Percentiles rank a stretch among this genome's conserved stretches.
Evolutionary conservation across 1,140 invertebrate genomes (phyloP).

Genomic region (Leptopilina boulardi): DNA sequence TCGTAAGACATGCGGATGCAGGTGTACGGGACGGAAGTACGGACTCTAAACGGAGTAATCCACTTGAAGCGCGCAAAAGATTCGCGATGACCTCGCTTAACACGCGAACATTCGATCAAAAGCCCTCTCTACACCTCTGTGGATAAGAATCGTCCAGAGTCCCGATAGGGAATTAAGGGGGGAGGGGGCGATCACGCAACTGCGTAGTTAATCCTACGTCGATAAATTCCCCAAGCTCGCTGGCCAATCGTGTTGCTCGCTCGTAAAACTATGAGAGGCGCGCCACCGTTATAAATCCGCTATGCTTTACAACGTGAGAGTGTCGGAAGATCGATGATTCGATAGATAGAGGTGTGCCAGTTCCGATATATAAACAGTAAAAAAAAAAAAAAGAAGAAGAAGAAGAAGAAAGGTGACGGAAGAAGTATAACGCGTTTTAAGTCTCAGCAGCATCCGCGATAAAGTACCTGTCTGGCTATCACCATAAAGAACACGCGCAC

Average conservation of each 20-base stretch:
- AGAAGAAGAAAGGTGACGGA: background rate
- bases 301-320: background rate
- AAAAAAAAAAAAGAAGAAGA: no score
- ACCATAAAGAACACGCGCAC: slow-evolving; percentile 5
- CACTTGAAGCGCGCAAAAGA: background rate
- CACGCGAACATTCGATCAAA: slow-evolving; percentile 57
- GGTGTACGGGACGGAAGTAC: background rate
- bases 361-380: slow-evolving; percentile 19
- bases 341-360: slow-evolving; percentile 4
- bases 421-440: background rate
- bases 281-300: slow-evolving; percentile 3
- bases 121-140: slow-evolving; percentile 22
- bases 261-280: slow-evolving; percentile 21
- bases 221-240: slow-evolving; percentile 36
- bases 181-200: slow-evolving; percentile 46
- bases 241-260: background rate
- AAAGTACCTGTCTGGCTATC: background rate
- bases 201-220: slow-evolving; percentile 47
- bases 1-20: background rate
- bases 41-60: slow-evolving; percentile 8
- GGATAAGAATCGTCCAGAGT: slow-evolving; percentile 49
- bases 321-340: background rate
- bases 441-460: background rate
- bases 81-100: slow-evolving; percentile 37
- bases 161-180: slow-evolving; percentile 13